A percentile compares a stretch with the other conserved stretches of the same genome.
Evolutionary conservation across 2,888 invertebrate genomes (phyloP).

Genomic region (Heliconius charithonia): DNA sequence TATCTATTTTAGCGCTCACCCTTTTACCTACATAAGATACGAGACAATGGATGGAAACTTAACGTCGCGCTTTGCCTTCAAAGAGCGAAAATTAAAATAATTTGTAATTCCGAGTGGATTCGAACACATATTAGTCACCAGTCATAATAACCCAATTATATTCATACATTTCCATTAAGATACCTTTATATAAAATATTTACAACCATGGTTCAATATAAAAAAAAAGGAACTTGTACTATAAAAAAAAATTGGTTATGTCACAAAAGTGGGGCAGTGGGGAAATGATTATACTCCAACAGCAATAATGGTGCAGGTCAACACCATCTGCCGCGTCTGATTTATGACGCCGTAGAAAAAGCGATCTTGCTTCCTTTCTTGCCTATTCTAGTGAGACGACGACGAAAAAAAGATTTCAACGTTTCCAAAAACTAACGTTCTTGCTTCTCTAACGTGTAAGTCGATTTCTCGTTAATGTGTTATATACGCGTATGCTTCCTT

Average conservation of each 20-base stretch:
- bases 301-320: constrained; percentile 61
- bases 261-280: constrained; percentile 23
- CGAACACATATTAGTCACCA: too few relatives aligned
- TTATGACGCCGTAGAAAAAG: constrained; percentile 75
- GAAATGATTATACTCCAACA: constrained; percentile 32
- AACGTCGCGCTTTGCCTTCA: too few relatives aligned
- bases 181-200: neutral
- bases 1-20: too few relatives aligned
- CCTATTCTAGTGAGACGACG: constrained; percentile 58
- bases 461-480: constrained; percentile 6
- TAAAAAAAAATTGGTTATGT: constrained; percentile 44
- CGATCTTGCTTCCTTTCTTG: constrained; percentile 54
- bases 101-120: too few relatives aligned
- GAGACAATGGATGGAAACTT: too few relatives aligned
- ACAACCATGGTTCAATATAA: neutral
- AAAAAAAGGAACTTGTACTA: neutral
- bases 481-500: neutral
- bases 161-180: neutral
- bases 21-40: too few relatives aligned
- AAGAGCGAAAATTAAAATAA: too few relatives aligned
- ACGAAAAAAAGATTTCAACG: constrained; percentile 66
- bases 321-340: constrained; percentile 78
- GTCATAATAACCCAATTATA: neutral
- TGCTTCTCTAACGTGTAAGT: neutral
- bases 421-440: constrained; percentile 14